Percentiles rank a stretch among this genome's conserved stretches.
Evolutionary conservation across 2,888 invertebrate genomes (phyloP).

Genomic region (Anaspis maculata): DNA sequence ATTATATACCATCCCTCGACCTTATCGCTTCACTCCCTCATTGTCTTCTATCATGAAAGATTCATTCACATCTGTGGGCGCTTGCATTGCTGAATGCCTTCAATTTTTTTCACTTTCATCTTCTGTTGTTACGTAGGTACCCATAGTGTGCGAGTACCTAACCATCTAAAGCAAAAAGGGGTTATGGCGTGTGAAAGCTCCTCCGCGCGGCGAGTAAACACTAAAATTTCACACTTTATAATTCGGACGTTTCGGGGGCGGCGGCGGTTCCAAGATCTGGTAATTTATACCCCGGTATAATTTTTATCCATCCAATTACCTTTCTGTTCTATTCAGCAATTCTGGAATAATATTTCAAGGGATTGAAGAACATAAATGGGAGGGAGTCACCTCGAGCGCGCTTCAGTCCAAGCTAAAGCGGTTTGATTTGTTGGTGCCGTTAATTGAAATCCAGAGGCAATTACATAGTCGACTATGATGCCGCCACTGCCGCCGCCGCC

Average conservation of each 20-base stretch:
- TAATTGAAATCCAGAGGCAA: conserved; percentile 47
- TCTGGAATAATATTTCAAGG: conserved; percentile 42
- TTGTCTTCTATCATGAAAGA: too few species aligned
- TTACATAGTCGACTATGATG: conserved; percentile 38
- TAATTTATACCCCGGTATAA: conserved; percentile 25
- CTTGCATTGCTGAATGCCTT: too few species aligned
- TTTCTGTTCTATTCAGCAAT: conserved; percentile 42
- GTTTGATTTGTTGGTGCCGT: conserved; percentile 47
- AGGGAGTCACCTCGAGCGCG: conserved; percentile 28
- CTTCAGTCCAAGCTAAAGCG: conserved; percentile 37
- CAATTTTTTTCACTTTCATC: too few species aligned
- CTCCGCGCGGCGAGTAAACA: too few species aligned
- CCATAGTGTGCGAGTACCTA: too few species aligned
- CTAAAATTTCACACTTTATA: background rate
- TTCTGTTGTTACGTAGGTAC: too few species aligned
- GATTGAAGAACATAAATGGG: conserved; percentile 41
- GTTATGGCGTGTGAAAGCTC: too few species aligned
- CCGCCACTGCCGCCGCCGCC: conserved; percentile 19
- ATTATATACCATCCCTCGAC: too few species aligned
- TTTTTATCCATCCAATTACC: conserved; percentile 43
- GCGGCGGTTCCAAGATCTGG: conserved; percentile 9
- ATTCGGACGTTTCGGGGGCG: background rate
- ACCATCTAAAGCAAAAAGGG: too few species aligned
- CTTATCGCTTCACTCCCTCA: too few species aligned
- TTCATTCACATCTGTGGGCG: too few species aligned